Evolutionary conservation across 2,888 invertebrate genomes (phyloP).

Genomic region (Himalopsyche japonica): DNA sequence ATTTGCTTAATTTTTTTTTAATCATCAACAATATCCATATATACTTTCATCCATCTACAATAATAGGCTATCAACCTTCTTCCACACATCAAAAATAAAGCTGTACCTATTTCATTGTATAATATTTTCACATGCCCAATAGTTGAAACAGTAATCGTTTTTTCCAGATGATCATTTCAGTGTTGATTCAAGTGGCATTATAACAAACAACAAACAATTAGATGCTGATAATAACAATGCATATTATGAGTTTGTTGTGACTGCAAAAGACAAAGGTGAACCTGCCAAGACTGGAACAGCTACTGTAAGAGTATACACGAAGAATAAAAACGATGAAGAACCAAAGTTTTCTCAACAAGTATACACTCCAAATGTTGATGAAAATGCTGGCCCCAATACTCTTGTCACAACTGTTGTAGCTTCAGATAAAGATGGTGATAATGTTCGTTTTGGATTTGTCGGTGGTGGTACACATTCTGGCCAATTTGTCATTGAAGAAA

Average conservation of each 20-base stretch:
- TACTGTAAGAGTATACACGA: constrained; percentile 94
- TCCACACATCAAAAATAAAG: too few relatives aligned
- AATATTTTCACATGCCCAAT: too few relatives aligned
- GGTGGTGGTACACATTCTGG: constrained; percentile 89
- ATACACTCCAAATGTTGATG: constrained; percentile 94
- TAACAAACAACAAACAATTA: constrained; percentile 88
- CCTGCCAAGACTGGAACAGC: constrained; percentile 91
- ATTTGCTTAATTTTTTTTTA: too few relatives aligned
- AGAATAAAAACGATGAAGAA: constrained; percentile 97
- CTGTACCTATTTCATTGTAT: too few relatives aligned
- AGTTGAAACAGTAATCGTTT: background rate
- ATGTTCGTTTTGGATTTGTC: constrained; percentile 89
- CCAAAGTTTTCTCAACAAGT: constrained; percentile 97
- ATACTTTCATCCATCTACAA: too few relatives aligned
- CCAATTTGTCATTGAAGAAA: constrained; percentile 93
- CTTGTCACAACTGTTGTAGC: constrained; percentile 96
- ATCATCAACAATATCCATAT: too few relatives aligned
- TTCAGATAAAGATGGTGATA: constrained; percentile 96
- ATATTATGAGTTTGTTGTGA: constrained; percentile 92
- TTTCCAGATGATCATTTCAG: constrained; percentile 88
- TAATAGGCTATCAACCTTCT: too few relatives aligned
- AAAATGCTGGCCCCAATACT: constrained; percentile 93
- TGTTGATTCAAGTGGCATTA: constrained; percentile 90
- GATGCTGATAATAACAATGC: constrained; percentile 97
- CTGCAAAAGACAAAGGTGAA: constrained; percentile 93